A percentile compares a stretch with the other conserved stretches of the same genome.
Evolutionary conservation across 2,888 invertebrate genomes (phyloP).

Genomic region (Lepidonotus clava): DNA sequence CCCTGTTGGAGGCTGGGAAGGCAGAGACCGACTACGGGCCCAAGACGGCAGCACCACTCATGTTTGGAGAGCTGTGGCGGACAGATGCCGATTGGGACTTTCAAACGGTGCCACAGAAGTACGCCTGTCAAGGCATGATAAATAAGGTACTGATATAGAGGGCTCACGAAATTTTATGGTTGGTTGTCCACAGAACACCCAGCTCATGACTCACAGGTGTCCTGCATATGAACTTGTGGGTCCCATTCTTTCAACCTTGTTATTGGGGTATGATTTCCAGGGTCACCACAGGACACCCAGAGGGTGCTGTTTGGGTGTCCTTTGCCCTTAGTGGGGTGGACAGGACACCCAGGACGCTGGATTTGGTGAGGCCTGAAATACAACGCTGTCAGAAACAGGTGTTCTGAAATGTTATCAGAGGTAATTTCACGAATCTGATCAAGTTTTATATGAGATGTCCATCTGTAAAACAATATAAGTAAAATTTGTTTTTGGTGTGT

Average conservation of each 20-base stretch:
- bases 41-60: neutral
- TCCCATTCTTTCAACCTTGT: no score
- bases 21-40: slow-evolving; percentile 65
- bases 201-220: no score
- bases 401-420: neutral
- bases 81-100: slow-evolving; percentile 88
- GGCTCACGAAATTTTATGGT: no score
- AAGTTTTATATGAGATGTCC: neutral
- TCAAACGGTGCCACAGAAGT: slow-evolving; percentile 83
- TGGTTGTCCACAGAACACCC: no score
- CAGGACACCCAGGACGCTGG: no score
- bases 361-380: no score
- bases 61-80: neutral
- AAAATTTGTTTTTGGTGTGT: neutral
- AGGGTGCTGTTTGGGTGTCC: no score
- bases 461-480: neutral
- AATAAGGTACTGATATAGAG: slow-evolving; percentile 64
- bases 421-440: neutral
- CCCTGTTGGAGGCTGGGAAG: slow-evolving; percentile 70
- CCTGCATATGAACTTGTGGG: no score
- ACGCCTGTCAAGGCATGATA: slow-evolving; percentile 82
- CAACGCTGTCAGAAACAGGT: neutral
- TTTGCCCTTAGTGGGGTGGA: no score
- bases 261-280: no score
- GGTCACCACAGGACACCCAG: no score